Evolutionary conservation across 2,113 vertebrate species (phyloP).

Genomic region (Brachyistius frenatus): DNA sequence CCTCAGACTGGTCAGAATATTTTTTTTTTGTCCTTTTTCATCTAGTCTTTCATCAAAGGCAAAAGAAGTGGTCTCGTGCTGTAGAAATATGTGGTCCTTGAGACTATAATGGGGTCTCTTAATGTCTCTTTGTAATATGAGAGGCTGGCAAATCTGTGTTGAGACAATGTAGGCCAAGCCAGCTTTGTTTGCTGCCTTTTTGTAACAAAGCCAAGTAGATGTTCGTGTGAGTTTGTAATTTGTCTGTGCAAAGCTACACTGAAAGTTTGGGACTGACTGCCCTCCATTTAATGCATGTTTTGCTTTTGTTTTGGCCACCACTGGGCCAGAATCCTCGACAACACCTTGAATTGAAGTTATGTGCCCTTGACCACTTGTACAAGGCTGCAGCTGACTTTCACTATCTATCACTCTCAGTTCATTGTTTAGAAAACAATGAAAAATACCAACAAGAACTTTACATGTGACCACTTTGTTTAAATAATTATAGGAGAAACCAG

Average conservation of each 20-base stretch:
- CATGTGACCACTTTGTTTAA: not conserved
- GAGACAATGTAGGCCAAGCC: constrained; percentile 43
- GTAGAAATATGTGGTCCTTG: not conserved
- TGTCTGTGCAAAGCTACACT: constrained; percentile 10
- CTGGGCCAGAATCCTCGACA: not conserved
- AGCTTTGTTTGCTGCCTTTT: constrained; percentile 33
- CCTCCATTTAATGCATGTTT: not conserved
- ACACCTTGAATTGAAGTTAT: not conserved
- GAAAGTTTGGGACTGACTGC: not conserved
- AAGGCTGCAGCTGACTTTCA: not conserved
- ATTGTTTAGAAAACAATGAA: too few species aligned
- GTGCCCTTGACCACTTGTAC: not conserved
- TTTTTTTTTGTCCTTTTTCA: not conserved
- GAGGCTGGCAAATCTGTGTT: constrained; percentile 26
- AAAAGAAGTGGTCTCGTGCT: not conserved
- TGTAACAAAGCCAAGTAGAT: constrained; percentile 17
- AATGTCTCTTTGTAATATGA: constrained; percentile 55
- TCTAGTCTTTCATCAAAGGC: constrained; percentile 8
- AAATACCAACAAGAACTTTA: too few species aligned
- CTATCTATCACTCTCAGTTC: too few species aligned
- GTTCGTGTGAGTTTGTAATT: constrained; percentile 2
- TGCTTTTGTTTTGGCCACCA: not conserved
- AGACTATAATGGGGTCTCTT: constrained; percentile 33
- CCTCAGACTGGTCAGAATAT: not conserved
- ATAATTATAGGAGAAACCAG: not conserved